phyloP scores from a whole-genome alignment of 2,888 invertebrate genomes.

The Byasa hedistus region DNA sequence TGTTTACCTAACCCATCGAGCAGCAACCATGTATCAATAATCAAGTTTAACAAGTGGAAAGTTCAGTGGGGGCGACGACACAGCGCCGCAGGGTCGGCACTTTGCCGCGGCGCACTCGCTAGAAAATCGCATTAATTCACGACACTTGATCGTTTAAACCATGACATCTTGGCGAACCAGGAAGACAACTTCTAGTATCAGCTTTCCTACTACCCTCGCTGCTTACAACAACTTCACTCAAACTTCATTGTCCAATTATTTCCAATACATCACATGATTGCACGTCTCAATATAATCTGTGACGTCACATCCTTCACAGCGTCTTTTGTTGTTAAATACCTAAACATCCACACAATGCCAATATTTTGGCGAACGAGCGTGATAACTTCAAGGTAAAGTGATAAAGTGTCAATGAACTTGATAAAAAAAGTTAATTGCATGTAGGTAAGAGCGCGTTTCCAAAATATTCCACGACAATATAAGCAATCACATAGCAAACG shows the following conservation, averaged over 20 bases:
- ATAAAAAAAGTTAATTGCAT: constrained; percentile 52
- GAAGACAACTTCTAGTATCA: constrained; percentile 44
- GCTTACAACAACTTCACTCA: not conserved
- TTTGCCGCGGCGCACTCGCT: constrained; percentile 61
- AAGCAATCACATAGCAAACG: constrained; percentile 3
- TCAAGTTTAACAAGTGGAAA: constrained; percentile 74
- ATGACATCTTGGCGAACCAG: constrained; percentile 49
- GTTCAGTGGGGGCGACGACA: constrained; percentile 69
- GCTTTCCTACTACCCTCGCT: constrained; percentile 7
- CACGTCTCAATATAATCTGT: constrained; percentile 1
- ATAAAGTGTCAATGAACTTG: constrained; percentile 73
- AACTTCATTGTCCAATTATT: constrained; percentile 29
- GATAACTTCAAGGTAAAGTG: constrained; percentile 71
- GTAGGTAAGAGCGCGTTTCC: constrained; percentile 33
- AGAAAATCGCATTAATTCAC: constrained; percentile 62
- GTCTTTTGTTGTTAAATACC: constrained; percentile 23
- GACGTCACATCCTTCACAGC: constrained; percentile 18
- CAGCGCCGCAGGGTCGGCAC: constrained; percentile 44
- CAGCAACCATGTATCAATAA: constrained; percentile 63
- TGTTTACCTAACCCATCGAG: constrained; percentile 38
- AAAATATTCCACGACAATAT: constrained; percentile 34
- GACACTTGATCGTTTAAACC: constrained; percentile 52
- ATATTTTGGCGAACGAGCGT: constrained; percentile 51
- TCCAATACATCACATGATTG: constrained; percentile 32
- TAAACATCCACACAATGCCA: constrained; percentile 34